phyloP scores from a whole-genome alignment of 2,113 vertebrate genomes.

The Ciconia stormi region DNA sequence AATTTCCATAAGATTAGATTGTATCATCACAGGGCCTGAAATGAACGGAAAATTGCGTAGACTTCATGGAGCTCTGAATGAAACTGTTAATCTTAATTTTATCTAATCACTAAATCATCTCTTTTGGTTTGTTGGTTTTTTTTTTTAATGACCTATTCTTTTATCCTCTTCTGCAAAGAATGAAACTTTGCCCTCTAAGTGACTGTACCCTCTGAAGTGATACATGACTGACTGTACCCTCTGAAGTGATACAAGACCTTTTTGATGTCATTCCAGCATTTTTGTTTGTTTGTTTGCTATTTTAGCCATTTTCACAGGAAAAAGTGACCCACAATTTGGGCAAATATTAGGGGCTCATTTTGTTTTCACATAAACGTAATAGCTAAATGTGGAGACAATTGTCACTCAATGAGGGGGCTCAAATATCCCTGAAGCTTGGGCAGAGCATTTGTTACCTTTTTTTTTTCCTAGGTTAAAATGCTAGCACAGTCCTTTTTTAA shows the following conservation, averaged over 20 bases:
- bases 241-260: not conserved
- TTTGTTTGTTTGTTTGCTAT: not conserved
- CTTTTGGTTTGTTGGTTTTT: not conserved
- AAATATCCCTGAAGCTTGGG: not conserved
- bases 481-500: not conserved
- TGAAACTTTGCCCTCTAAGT: not conserved
- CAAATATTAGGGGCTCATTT: accelerated
- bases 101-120: not conserved
- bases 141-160: accelerated
- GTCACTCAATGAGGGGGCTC: accelerated
- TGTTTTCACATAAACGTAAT: not conserved
- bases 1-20: not conserved
- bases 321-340: not conserved
- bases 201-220: not conserved
- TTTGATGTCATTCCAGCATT: not conserved
- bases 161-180: not conserved
- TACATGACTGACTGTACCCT: not conserved
- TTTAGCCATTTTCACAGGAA: not conserved
- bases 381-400: not conserved
- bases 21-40: not conserved
- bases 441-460: not conserved
- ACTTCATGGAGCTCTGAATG: not conserved
- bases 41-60: not conserved
- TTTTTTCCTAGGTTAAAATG: not conserved
- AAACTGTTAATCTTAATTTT: not conserved